phyloP scores from a whole-genome alignment of 1,140 invertebrate species.

The Sweltsa coloradensis region DNA sequence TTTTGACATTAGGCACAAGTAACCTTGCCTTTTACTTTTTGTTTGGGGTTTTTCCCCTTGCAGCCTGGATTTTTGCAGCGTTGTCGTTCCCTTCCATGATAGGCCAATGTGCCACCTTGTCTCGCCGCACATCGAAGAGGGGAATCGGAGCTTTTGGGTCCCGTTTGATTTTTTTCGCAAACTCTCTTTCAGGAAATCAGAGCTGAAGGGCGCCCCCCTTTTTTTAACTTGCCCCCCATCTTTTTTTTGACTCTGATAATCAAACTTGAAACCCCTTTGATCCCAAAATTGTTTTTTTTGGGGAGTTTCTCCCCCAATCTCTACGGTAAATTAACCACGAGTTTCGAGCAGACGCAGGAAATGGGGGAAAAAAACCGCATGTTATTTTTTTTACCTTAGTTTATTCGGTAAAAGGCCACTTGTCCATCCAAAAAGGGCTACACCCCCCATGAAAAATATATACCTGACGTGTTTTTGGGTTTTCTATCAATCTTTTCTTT shows the following conservation, averaged over 20 bases:
- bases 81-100: neutral
- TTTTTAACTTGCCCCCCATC: neutral
- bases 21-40: no score
- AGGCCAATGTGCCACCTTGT: neutral
- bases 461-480: constrained; percentile 10
- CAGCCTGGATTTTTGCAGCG: neutral
- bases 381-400: constrained; percentile 15
- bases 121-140: neutral
- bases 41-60: no score
- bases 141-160: neutral
- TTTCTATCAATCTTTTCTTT: neutral
- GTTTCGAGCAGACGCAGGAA: constrained; percentile 13
- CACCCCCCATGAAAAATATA: constrained; percentile 14
- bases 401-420: constrained; percentile 14
- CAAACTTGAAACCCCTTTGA: neutral
- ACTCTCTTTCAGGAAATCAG: neutral
- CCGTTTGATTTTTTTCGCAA: neutral
- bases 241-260: neutral
- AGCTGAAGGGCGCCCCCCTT: neutral
- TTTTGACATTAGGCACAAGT: no score
- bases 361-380: constrained; percentile 12
- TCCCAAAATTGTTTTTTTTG: neutral
- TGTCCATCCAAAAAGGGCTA: constrained; percentile 14
- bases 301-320: neutral
- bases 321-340: constrained; percentile 13